A percentile compares a stretch with the other conserved stretches of the same genome.
phyloP scores from a whole-genome alignment of 1,140 invertebrate species.

The Megathymus violae region DNA sequence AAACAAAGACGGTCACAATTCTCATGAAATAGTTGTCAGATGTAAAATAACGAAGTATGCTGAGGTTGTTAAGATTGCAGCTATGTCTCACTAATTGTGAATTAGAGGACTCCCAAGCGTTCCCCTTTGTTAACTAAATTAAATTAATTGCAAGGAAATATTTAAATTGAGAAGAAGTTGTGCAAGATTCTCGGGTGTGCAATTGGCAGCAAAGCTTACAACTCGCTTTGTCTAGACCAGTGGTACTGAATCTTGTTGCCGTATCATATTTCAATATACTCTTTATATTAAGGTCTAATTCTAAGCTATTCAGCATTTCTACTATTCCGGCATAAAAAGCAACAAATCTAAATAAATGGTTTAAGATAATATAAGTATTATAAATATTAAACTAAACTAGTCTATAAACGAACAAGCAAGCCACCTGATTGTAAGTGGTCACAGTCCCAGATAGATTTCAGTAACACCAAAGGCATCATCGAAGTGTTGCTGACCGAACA shows the following conservation, averaged over 20 bases:
- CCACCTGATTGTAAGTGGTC: no score
- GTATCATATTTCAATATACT: no score
- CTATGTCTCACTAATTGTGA: constrained; percentile 70
- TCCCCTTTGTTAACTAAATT: constrained; percentile 76
- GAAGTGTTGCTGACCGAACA: no score
- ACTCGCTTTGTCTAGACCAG: constrained; percentile 59
- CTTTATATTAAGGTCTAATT: no score
- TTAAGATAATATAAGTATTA: no score
- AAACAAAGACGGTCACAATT: constrained; percentile 38
- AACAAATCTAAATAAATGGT: no score
- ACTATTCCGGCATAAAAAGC: no score
- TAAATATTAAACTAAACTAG: no score
- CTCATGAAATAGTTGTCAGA: constrained; percentile 43
- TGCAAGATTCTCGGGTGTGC: constrained; percentile 56
- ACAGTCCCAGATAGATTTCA: no score
- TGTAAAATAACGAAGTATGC: constrained; percentile 47
- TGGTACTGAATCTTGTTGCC: constrained; percentile 12
- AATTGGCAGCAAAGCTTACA: constrained; percentile 70
- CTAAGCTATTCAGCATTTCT: no score
- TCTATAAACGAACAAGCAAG: no score
- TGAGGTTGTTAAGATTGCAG: constrained; percentile 46
- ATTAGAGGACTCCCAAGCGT: constrained; percentile 52
- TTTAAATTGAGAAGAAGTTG: constrained; percentile 72
- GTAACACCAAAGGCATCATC: no score
- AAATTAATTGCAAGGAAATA: constrained; percentile 79